Evolutionary conservation across 2,113 vertebrate genomes (phyloP), one percentile per base, ranked within the genome.

Genomic region (Silurus meridionalis): DNA sequence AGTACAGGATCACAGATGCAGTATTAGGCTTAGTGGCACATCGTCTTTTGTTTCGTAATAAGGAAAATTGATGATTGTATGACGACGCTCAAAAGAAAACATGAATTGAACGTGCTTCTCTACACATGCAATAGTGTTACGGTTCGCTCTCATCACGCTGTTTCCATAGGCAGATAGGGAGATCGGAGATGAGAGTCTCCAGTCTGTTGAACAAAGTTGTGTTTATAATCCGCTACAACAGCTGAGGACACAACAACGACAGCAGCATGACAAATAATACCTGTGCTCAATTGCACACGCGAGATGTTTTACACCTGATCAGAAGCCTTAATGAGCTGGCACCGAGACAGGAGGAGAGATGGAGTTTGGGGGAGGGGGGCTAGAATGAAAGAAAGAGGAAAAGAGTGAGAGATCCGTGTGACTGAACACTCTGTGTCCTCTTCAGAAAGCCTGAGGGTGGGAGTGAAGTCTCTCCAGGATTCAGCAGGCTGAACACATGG

Each of bases 291-390:
- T 92, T 92, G 89, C 75, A 90, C 92, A 91, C 93, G 92, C 91
- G 91, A 94, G 94, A 93, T 93, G 92, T 85, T 89, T 90, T 80
- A 91, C 91, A 89, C 80, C 90, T 92, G 93, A 93, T 95, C 93
- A 94, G 93, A 91, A 92, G 91, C 91, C 90, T 93, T 93, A 92
- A 95, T 94, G 93, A 94, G 93, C 92, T 93, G 91, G 89, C 92
- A 93, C 71, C 6, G 61, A 37, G 80, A 77, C 60, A 48, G 69
- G 78, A 71, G 92, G 92, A 91, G 91, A 92, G 91, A 88, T 92
- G 93, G 84, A 88, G 81, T 37, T 37, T 37, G 88, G 90, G 88
- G 88, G 60, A 63, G 61, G 85, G 75, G 85, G 48, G 61, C 50
- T 50, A 93, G 74, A 79, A 48, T 67, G n/a, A n/a, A 48, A 82